Conservation (phyloP, 2,113 vertebrate species). For the Heptranchias perlo region DNA sequence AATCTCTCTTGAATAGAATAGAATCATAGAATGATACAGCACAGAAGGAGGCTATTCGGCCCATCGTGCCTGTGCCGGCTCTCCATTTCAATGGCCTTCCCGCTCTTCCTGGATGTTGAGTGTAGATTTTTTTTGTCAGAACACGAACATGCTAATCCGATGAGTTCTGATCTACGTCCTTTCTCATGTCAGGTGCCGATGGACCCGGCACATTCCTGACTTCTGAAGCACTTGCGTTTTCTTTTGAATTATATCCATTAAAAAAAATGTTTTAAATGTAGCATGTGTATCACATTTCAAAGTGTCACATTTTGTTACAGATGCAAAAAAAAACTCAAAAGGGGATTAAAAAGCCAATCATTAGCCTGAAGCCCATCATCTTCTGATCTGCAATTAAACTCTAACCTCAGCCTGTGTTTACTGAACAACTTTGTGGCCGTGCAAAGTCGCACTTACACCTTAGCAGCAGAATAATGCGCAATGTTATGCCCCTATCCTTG, state of each 20-base stretch:
- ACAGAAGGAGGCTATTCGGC: too few relatives aligned
- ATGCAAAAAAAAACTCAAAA: neutral
- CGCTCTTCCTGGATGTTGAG: neutral
- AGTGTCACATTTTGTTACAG: neutral
- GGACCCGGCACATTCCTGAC: neutral
- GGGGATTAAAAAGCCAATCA: neutral
- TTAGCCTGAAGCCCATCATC: neutral
- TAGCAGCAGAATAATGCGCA: neutral
- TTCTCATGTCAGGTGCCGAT: neutral
- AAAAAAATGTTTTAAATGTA: neutral
- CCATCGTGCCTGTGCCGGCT: too few relatives aligned
- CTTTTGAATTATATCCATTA: neutral
- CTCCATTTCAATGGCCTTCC: too few relatives aligned
- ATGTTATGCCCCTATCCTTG: neutral
- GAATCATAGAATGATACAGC: too few relatives aligned
- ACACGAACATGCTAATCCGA: neutral
- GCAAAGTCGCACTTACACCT: neutral
- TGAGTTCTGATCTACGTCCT: neutral
- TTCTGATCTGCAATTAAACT: neutral
- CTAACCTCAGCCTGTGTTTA: neutral
- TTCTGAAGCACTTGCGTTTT: neutral
- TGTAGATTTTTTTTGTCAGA: neutral
- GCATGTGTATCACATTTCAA: neutral
- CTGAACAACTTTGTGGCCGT: neutral
- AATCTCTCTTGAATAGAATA: too few relatives aligned